Conservation (phyloP, 2,113 vertebrate species). For the Psammodynastes pulverulentus region DNA sequence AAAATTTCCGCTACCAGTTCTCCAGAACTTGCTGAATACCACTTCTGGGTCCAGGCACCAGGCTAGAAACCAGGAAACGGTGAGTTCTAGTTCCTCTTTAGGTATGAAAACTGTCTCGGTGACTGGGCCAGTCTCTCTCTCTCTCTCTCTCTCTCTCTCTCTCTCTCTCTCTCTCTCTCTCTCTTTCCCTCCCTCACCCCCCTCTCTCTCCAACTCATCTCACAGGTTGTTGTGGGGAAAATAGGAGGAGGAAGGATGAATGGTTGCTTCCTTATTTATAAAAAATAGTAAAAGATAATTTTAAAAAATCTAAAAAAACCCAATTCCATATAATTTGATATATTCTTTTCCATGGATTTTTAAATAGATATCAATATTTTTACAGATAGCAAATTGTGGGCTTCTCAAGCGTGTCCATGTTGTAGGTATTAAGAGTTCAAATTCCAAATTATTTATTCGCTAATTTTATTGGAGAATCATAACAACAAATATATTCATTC, state of each 20-base stretch:
- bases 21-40: too few relatives aligned
- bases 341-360: background rate
- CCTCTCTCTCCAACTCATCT: background rate
- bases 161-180: too few relatives aligned
- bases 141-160: too few relatives aligned
- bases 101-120: too few relatives aligned
- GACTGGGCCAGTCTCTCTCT: too few relatives aligned
- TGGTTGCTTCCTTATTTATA: background rate
- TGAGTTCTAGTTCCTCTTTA: too few relatives aligned
- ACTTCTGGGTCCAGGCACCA: background rate
- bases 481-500: background rate
- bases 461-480: background rate
- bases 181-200: too few relatives aligned
- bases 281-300: background rate
- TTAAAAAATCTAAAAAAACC: background rate
- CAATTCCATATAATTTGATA: background rate
- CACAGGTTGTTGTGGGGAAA: background rate
- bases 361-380: background rate
- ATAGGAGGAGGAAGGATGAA: background rate
- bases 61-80: too few relatives aligned
- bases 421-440: background rate
- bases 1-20: too few relatives aligned
- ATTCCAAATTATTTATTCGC: background rate
- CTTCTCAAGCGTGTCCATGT: background rate
- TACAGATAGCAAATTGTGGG: background rate